Base-by-base conservation (phyloP, 1,140 invertebrate species). In the Camponotus floridanus region DNA sequence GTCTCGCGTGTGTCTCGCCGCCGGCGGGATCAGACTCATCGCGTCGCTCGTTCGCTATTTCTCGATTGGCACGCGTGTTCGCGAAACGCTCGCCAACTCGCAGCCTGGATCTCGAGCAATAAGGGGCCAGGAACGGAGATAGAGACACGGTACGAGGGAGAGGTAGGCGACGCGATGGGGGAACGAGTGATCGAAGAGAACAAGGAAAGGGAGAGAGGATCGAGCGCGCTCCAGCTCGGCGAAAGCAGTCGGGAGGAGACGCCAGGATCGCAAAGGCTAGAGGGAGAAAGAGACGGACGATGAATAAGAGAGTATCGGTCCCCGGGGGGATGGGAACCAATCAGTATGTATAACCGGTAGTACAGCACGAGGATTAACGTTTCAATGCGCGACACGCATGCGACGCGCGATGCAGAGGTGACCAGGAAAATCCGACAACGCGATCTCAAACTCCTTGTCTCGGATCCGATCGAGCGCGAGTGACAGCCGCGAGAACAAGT, bases 301-400 rank as follows among this genome's bases (percentile, higher is more conserved):
- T 11, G 21, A 42, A 33, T 21, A n/a, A 26, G n/a, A n/a, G 42
- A 7, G 21, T 55, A 18, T 45, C 42, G 42, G 3, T 3, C 5
- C 45, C 33, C 76, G 59, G 36, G 74, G 78, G 57, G 74, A 57
- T 51, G 74, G 79, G 84, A 79, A 74, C 55, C 79, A 86, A 91
- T 92, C 81, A 89, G 79, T 91, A 92, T 87, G 86, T 92, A 92
- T 92, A 94, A 94, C 93, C 91, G 91, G 91, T 94, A 93, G 92
- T 93, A 89, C 88, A 88, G 83, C 84, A 86, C 84, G 91, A 51
- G 48, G 91, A 94, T 94, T 93, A 94, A 94, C 92, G 90, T 94
- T 93, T 94, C 92, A 94, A 94, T 94, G 93, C 83, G 86, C 88
- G 79, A 85, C 88, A 79, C 81, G 88, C 87, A 90, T 88, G 48